Percentiles rank a stretch among this genome's conserved stretches.
Evolutionary conservation across 2,888 invertebrate genomes (phyloP).

Genomic region (Gymnoscelis rufifasciata): DNA sequence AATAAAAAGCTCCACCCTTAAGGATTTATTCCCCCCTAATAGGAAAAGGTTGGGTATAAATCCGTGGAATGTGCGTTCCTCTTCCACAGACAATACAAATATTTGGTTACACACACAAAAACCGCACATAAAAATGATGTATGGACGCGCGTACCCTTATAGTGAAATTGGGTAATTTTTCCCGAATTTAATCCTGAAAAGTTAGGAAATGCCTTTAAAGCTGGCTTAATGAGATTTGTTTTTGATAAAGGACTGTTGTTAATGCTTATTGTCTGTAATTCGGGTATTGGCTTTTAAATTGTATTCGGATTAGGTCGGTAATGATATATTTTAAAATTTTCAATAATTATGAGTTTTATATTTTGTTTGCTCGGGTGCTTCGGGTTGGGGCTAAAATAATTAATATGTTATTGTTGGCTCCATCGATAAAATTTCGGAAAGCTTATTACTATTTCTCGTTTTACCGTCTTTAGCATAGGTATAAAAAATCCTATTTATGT

Average conservation of each 20-base stretch:
- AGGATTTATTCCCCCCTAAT: slow-evolving; percentile 40
- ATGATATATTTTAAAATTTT: slow-evolving; percentile 1
- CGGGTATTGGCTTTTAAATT: slow-evolving; percentile 6
- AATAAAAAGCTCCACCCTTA: slow-evolving; percentile 27
- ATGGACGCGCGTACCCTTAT: slow-evolving; percentile 40
- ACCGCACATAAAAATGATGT: slow-evolving; percentile 64
- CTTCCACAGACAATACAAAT: slow-evolving; percentile 64
- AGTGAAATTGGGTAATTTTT: slow-evolving; percentile 54
- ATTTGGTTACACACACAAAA: slow-evolving; percentile 53
- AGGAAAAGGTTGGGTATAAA: slow-evolving; percentile 53
- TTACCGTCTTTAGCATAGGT: too few relatives aligned
- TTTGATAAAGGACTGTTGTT: slow-evolving; percentile 15
- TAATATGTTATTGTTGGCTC: too few relatives aligned
- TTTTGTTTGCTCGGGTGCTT: too few relatives aligned
- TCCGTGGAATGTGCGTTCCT: slow-evolving; percentile 50
- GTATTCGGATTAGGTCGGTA: neutral
- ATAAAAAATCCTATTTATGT: too few relatives aligned
- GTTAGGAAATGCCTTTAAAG: slow-evolving; percentile 25
- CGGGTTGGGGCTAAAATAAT: too few relatives aligned
- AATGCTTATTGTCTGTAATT: slow-evolving; percentile 12
- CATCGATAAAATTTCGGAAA: too few relatives aligned
- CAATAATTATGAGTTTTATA: too few relatives aligned
- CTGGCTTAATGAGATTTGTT: slow-evolving; percentile 23
- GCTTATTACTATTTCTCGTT: too few relatives aligned
- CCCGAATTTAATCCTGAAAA: slow-evolving; percentile 33